phyloP scores from a whole-genome alignment of 2,888 invertebrate species.

The Pristionchus maxplancki region DNA sequence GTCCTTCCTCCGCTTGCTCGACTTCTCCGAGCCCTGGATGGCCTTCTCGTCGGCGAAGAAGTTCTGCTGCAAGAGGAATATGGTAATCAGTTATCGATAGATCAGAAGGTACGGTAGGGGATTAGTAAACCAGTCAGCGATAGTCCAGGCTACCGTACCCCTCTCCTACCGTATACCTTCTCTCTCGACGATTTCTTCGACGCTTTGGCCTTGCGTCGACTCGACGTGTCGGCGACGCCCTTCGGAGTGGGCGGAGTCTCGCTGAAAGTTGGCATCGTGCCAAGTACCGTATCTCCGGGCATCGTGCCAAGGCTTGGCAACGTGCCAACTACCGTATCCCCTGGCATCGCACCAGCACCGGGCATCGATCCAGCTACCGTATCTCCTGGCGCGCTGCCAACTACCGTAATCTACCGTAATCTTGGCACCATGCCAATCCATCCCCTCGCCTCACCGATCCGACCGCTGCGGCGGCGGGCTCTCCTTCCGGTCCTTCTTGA shows the following conservation, averaged over 20 bases:
- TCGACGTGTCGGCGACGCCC: background rate
- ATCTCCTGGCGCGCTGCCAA: background rate
- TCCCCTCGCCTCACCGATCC: background rate
- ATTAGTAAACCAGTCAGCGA: too few relatives aligned
- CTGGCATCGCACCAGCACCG: background rate
- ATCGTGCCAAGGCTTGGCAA: too few relatives aligned
- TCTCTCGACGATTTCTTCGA: background rate
- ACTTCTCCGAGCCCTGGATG: background rate
- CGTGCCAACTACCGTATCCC: background rate
- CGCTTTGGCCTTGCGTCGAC: background rate
- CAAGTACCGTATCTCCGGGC: background rate
- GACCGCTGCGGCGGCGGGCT: background rate
- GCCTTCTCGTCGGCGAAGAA: slow-evolving; percentile 26
- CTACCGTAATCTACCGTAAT: background rate
- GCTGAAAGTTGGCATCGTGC: background rate
- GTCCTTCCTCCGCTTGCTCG: slow-evolving; percentile 10
- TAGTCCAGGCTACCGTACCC: background rate
- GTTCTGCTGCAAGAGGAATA: background rate
- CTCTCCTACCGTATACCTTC: background rate
- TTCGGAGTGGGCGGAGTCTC: background rate
- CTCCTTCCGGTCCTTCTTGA: background rate
- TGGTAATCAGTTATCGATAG: background rate
- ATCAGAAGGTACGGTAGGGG: too few relatives aligned
- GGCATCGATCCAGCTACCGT: background rate
- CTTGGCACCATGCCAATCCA: background rate